Base-by-base conservation (phyloP, 2,888 invertebrate species). In the Scaeva pyrastri region DNA sequence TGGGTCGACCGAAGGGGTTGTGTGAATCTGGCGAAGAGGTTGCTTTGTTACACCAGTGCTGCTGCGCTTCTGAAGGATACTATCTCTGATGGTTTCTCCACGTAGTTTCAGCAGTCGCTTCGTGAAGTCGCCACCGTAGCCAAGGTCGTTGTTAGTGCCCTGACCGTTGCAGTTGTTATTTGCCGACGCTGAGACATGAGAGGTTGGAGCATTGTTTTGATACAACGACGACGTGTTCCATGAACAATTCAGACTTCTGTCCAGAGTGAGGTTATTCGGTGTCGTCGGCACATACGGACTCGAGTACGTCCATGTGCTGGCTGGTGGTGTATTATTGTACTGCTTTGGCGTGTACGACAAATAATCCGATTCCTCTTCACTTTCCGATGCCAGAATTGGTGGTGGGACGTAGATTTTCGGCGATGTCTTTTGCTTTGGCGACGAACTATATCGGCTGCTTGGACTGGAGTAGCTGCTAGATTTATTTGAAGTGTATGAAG, bases 111-210 rank as follows among this genome's bases (percentile, higher is more conserved):
- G 70, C 66, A 90, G 72, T 81, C 95, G 94, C 79, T 94, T 93
- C 0, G 96, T 95, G 88, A 96, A 96, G 89, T 95, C 96, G 89
- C 95, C 96, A 89, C 96, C 92, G 91, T 95, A 96, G 71, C 96
- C 95, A 88, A 95, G 95, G 90, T 95, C 95, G 83, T 94, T 93
- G 14, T 58, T 68, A 10, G 84, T 56, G 88, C 94, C 88, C 26
- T 88, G 88, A 4, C 93, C 92, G 56, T 92, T 92, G 92, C 92
- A 23, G 93, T 91, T 2, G 21, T 87, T 82, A 36, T 50, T 82
- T 93, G 93, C 81, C 92, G 87, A 73, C 1, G 76, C 26, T 31
- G 74, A 76, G 3, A 26, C 14, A 26, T 41, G 43, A 19, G 64
- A 66, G 56, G 58, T 62, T 64, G 76, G 43, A 26, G 82, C 48